Percentiles rank a stretch among this genome's conserved stretches.
Conservation (phyloP, 2,113 vertebrate genomes). For the Procavia capensis region DNA sequence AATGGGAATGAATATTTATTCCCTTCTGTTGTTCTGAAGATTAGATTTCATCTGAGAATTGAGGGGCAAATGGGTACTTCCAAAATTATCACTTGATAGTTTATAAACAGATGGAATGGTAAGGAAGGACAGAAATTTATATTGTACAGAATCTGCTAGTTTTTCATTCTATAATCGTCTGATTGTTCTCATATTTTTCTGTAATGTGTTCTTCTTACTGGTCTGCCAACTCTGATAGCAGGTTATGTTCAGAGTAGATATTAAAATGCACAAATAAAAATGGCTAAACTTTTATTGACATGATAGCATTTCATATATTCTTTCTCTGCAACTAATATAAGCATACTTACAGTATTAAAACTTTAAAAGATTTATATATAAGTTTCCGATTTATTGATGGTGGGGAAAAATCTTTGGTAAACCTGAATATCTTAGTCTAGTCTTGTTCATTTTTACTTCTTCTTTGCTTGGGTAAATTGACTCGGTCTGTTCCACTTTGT, state of each 20-base stretch:
- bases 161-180: not conserved
- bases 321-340: not conserved
- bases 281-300: not conserved
- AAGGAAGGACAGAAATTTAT: not conserved
- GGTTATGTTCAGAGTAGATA: not conserved
- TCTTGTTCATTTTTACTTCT: not conserved
- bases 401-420: not conserved
- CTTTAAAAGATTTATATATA: not conserved
- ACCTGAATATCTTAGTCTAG: not conserved
- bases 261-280: too few species aligned
- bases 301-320: not conserved
- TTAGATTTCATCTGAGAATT: not conserved
- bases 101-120: not conserved
- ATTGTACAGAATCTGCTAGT: not conserved
- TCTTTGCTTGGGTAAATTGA: not conserved
- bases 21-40: not conserved
- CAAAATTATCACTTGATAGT: not conserved
- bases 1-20: not conserved
- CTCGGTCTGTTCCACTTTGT: not conserved
- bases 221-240: not conserved
- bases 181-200: not conserved
- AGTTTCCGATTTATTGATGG: not conserved
- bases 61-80: not conserved
- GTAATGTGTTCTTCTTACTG: not conserved
- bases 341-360: not conserved